Percentiles rank a stretch among this genome's conserved stretches.
Conservation (phyloP, 2,113 vertebrate species). For the Archocentrus centrarchus region DNA sequence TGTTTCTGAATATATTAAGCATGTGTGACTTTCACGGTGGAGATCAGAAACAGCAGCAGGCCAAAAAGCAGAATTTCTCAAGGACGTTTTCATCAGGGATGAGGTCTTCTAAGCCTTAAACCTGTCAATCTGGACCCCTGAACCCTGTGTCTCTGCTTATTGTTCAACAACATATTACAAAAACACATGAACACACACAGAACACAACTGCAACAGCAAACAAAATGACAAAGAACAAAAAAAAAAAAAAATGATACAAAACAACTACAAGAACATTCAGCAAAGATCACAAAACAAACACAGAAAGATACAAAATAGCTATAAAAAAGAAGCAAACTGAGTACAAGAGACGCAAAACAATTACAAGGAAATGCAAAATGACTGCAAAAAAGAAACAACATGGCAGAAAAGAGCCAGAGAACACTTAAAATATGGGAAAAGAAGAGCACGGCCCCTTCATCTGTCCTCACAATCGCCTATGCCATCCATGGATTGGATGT, state of each 20-base stretch:
- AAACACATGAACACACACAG: too few relatives aligned
- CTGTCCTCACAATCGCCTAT: background rate
- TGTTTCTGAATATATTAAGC: constrained; percentile 54
- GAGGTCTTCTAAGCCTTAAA: constrained; percentile 2
- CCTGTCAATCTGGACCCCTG: constrained; percentile 1
- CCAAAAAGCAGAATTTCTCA: constrained; percentile 5
- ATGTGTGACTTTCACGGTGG: constrained; percentile 31
- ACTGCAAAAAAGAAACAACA: background rate
- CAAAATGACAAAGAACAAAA: background rate
- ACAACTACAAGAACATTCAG: background rate
- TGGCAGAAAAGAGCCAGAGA: background rate
- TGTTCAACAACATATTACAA: background rate
- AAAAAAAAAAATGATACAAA: background rate
- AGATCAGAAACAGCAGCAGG: constrained; percentile 38
- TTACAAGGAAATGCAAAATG: background rate
- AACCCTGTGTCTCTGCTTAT: background rate
- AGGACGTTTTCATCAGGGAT: constrained; percentile 10
- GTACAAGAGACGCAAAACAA: background rate
- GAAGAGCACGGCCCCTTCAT: background rate
- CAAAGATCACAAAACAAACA: background rate
- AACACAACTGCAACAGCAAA: background rate
- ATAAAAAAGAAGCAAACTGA: background rate
- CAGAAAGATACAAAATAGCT: background rate
- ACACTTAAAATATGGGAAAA: background rate
- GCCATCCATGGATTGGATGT: background rate